Conservation (phyloP, 2,113 vertebrate species). For the Martes martes region DNA sequence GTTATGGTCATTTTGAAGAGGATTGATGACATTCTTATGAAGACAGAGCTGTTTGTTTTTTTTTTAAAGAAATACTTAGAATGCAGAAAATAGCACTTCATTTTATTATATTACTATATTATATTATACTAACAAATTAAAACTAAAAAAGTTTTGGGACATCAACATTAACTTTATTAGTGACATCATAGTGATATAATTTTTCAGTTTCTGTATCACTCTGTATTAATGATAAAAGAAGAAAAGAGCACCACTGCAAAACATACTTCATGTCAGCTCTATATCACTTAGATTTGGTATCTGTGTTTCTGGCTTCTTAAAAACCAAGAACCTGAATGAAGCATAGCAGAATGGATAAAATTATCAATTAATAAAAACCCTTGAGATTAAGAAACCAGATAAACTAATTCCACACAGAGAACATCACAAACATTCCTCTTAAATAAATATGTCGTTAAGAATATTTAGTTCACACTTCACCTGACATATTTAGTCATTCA, state of each 20-base stretch:
- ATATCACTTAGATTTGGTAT: not conserved
- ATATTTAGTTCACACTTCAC: not conserved
- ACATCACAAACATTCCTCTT: not conserved
- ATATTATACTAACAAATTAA: not conserved
- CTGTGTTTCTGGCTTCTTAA: not conserved
- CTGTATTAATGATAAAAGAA: not conserved
- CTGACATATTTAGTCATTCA: not conserved
- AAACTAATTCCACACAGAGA: not conserved
- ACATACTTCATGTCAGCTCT: not conserved
- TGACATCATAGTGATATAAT: not conserved
- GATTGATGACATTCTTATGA: conserved; percentile 1
- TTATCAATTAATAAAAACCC: not conserved
- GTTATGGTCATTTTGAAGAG: not conserved
- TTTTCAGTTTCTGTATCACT: not conserved
- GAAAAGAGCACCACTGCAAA: not conserved
- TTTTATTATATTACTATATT: not conserved
- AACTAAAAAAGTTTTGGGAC: not conserved
- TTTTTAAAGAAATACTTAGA: not conserved
- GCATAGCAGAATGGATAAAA: not conserved
- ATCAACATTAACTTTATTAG: not conserved
- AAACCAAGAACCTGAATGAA: not conserved
- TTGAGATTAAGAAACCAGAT: not conserved
- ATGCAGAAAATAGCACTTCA: not conserved
- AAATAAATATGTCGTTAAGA: not conserved
- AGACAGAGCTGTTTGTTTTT: not conserved